A percentile compares a stretch with the other conserved stretches of the same genome.
These are phyloP conservation scores for Periophthalmodon schlosseri DNA, from an alignment of 2,113 vertebrate species.

Conservation along the genomic window DNA sequence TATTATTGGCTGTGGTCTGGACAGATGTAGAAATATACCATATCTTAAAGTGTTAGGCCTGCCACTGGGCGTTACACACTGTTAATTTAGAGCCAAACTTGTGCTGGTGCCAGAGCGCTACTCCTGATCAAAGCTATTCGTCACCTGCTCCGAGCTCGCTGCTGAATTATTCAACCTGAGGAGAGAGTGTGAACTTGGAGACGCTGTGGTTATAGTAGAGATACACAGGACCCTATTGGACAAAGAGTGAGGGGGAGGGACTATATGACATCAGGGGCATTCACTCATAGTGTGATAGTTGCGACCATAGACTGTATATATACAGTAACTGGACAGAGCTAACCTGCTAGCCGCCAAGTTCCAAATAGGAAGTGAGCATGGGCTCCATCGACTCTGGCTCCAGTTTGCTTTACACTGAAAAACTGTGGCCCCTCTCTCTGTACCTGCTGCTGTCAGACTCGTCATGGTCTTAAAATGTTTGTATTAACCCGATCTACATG, in stretches of 20 bases:
- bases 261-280: too few relatives aligned
- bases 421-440: too few relatives aligned
- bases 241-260: conserved; percentile 53
- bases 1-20: conserved; percentile 12
- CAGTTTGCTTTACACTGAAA: too few relatives aligned
- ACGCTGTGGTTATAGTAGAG: conserved; percentile 38
- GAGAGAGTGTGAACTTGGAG: conserved; percentile 58
- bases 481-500: too few relatives aligned
- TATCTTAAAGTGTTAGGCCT: conserved; percentile 29
- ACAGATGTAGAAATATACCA: conserved; percentile 40
- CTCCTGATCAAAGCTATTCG: conserved; percentile 74
- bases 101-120: conserved; percentile 55
- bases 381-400: too few relatives aligned
- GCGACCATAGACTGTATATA: too few relatives aligned
- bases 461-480: too few relatives aligned
- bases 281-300: too few relatives aligned
- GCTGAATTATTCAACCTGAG: conserved; percentile 73
- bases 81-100: conserved; percentile 65
- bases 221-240: conserved; percentile 8
- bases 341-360: too few relatives aligned
- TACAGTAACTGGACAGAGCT: too few relatives aligned
- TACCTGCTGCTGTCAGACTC: too few relatives aligned
- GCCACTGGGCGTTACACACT: conserved; percentile 52
- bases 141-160: conserved; percentile 68
- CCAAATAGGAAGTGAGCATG: too few relatives aligned